These are phyloP conservation scores for Charaxes varanes DNA, from an alignment of 1,140 invertebrate genomes.

Conservation along the genomic window DNA sequence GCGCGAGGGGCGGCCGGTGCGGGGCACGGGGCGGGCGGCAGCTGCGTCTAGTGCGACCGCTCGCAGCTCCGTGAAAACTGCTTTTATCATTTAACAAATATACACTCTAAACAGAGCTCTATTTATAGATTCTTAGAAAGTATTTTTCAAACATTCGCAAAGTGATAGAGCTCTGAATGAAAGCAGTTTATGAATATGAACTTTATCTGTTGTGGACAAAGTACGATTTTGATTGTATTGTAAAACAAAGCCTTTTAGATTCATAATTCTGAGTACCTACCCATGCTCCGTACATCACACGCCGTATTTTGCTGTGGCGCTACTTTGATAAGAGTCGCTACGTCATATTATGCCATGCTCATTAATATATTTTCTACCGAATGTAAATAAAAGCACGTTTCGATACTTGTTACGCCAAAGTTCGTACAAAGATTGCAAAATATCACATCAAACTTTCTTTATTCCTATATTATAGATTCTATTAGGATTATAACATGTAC, in stretches of 20 bases:
- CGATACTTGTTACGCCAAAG: no score
- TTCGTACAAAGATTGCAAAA: no score
- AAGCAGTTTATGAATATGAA: constrained; percentile 1
- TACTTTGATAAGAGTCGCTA: constrained; percentile 23
- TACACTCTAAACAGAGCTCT: constrained; percentile 22
- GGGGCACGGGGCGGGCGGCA: constrained; percentile 39
- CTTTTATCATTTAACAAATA: constrained; percentile 36
- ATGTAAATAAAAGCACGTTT: no score
- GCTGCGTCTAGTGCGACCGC: constrained; percentile 65
- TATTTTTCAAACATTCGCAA: constrained; percentile 11
- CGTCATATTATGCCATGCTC: constrained; percentile 23
- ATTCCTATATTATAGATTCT: no score
- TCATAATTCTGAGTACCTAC: constrained; percentile 26
- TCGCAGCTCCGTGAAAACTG: constrained; percentile 57
- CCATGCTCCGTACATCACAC: constrained; percentile 18
- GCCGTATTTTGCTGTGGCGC: constrained; percentile 18
- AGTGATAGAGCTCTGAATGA: constrained; percentile 9
- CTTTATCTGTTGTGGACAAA: neutral
- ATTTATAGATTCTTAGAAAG: neutral
- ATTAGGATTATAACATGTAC: no score
- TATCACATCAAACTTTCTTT: no score
- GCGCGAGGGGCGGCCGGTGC: constrained; percentile 25
- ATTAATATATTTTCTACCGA: no score
- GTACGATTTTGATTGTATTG: neutral
- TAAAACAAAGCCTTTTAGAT: constrained; percentile 36